phyloP scores from a whole-genome alignment of 2,888 invertebrate species.

The Epinotia nisella region DNA sequence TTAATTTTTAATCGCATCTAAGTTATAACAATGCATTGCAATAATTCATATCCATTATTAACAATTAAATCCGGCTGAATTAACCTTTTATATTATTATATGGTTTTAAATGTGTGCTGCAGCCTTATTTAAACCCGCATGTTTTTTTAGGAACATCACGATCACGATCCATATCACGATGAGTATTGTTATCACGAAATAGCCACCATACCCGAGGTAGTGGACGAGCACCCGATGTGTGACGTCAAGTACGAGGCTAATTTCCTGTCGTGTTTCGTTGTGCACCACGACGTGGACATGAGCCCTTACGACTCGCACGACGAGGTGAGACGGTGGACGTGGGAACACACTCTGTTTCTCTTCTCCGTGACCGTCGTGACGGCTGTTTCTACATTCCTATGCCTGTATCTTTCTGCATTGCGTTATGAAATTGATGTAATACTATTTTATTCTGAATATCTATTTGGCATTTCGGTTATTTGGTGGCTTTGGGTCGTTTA shows the following conservation, averaged over 20 bases:
- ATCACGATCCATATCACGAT: constrained; percentile 47
- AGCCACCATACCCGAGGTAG: constrained; percentile 73
- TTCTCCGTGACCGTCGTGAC: not conserved
- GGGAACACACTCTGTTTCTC: not conserved
- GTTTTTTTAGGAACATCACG: constrained; percentile 52
- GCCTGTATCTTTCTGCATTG: not conserved
- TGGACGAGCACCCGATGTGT: constrained; percentile 62
- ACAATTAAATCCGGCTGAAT: not conserved
- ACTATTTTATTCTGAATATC: not conserved
- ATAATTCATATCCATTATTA: not conserved
- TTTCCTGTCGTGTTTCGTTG: constrained; percentile 63
- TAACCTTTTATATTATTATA: not conserved
- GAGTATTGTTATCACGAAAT: constrained; percentile 71
- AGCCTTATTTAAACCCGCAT: constrained; percentile 18
- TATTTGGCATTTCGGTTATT: constrained; percentile 3
- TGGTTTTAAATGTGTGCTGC: not conserved
- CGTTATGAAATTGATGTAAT: not conserved
- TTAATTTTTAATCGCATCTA: not conserved
- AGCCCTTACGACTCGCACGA: constrained; percentile 54
- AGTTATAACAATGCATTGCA: not conserved
- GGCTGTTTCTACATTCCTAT: not conserved
- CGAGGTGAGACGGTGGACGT: constrained; percentile 51
- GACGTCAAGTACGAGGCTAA: constrained; percentile 63
- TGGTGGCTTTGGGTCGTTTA: not conserved
- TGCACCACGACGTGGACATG: constrained; percentile 57